These are phyloP conservation scores for Pica pica DNA, from an alignment of 2,113 vertebrate species.

Conservation along the genomic window DNA sequence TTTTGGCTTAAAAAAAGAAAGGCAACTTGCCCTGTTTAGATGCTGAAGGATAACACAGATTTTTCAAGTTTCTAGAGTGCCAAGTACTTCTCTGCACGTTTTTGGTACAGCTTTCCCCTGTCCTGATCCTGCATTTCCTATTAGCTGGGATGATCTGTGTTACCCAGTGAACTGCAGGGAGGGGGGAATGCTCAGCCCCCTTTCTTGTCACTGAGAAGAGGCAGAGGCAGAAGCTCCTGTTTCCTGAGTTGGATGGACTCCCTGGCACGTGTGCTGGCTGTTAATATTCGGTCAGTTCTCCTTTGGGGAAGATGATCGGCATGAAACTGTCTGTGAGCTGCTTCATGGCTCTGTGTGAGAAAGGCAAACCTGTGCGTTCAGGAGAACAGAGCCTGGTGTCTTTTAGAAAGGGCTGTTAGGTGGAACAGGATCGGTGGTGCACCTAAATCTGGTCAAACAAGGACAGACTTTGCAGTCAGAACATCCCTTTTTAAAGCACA, in stretches of 20 bases:
- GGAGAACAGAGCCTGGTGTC: not conserved
- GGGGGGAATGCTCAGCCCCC: not conserved
- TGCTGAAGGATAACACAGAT: not conserved
- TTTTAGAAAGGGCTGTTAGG: not conserved
- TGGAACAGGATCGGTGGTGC: not conserved
- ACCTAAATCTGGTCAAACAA: not conserved
- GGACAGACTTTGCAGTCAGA: not conserved
- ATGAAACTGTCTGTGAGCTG: not conserved
- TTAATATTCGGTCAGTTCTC: not conserved
- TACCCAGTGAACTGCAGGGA: not conserved
- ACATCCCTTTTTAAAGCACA: not conserved
- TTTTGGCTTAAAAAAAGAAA: not conserved
- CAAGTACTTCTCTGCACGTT: not conserved
- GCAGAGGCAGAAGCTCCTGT: not conserved
- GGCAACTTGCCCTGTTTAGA: not conserved
- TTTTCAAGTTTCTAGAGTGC: not conserved
- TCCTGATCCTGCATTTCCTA: not conserved
- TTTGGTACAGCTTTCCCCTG: not conserved
- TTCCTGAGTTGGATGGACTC: not conserved
- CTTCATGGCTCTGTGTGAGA: not conserved
- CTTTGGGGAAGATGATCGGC: not conserved
- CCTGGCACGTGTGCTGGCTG: not conserved
- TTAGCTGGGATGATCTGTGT: not conserved
- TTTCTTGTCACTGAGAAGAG: not conserved
- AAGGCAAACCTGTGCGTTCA: not conserved